phyloP scores from a whole-genome alignment of 2,797 vertebrate genomes.

The Choloepus didactylus region DNA sequence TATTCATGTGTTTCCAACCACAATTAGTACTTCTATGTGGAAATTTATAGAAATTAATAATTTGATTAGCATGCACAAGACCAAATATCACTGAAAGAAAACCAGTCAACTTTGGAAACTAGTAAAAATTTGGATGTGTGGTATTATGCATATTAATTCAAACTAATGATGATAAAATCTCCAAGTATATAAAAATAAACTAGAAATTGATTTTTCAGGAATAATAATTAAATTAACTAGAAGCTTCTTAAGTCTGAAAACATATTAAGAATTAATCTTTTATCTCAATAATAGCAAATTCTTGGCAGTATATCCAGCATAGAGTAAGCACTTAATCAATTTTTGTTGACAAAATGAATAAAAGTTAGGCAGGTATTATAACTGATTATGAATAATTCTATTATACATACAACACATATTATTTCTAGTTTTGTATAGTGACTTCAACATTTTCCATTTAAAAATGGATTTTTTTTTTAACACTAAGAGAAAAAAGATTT shows the following conservation, averaged over 20 bases:
- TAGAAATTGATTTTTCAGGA: neutral
- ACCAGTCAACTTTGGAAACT: neutral
- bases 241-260: neutral
- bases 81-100: neutral
- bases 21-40: neutral
- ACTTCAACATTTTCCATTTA: neutral
- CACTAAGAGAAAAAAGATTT: conserved; percentile 13
- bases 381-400: neutral
- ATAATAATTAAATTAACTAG: neutral
- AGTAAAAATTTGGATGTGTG: neutral
- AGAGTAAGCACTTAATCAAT: neutral
- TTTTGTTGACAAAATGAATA: neutral
- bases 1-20: neutral
- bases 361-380: neutral
- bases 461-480: conserved; percentile 9
- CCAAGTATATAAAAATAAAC: neutral
- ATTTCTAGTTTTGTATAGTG: neutral
- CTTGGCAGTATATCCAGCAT: neutral
- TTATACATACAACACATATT: neutral
- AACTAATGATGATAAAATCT: neutral
- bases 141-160: neutral
- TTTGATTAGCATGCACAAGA: neutral
- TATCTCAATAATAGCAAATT: neutral
- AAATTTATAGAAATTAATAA: neutral
- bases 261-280: neutral